Base-by-base conservation (phyloP, 1,140 invertebrate species). In the Temnothorax longispinosus region DNA sequence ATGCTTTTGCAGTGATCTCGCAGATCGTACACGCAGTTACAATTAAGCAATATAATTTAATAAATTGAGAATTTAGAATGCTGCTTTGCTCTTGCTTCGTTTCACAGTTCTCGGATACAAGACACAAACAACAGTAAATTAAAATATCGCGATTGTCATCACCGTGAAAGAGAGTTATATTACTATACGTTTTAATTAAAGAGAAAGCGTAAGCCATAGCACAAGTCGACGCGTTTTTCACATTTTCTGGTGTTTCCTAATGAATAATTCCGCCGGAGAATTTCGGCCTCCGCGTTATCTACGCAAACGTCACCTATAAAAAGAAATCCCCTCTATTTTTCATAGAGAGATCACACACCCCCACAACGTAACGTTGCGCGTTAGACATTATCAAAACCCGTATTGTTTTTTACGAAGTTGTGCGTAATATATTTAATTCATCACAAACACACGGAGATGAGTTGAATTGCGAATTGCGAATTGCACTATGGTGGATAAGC, bases 141-240 rank as follows among this genome's bases (percentile, higher is more conserved):
- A 82, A 47, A 82, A 35, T 82, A 47, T 47, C 41, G 52, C 80
- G 54, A 82, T 82, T 82, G 67, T 82, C 80, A 82, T 82, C 78
- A 72, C 38, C 27, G 47, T 54, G 15, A 74, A 21, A 74, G 38
- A 44, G 18, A 27, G 21, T 47, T 47, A 15, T 35, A 15, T 58
- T 35, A n/a, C 18, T 56, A 27, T 41, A 50, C 8, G 3, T 80
- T 78, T 78, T 35, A 47, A 78, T 60, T 44, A 50, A 50, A 65
- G 2, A n/a, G 41, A 78, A 65, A 47, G 15, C 27, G 18, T 65
- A 76, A 44, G 15, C 18, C 44, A 77, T 15, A 41, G 27, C 15
- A 27, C 52, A 41, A 78, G 38, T 50, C 18, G 58, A 1, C 5
- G 38, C 18, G 18, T 47, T n/a, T 41, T 15, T 56, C 41, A 2